Evolutionary conservation across 2,113 vertebrate genomes (phyloP).

Genomic region (Anarhynchus alexandrinus): DNA sequence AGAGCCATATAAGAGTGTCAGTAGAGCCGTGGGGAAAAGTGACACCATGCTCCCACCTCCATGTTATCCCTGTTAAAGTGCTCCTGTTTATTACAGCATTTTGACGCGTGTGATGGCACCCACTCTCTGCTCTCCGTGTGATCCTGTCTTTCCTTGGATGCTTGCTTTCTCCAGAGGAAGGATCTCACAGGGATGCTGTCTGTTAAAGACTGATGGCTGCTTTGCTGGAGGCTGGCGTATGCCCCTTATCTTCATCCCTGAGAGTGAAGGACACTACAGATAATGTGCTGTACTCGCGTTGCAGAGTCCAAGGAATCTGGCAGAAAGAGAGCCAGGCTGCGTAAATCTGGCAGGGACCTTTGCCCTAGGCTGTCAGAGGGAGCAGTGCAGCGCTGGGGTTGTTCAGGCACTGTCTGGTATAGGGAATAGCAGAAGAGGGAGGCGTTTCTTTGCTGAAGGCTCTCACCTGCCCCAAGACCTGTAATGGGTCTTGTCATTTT

Average conservation of each 20-base stretch:
- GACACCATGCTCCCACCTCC: no score
- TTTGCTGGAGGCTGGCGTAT: background rate
- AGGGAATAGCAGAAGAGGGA: background rate
- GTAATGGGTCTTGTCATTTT: no score
- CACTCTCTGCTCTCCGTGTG: background rate
- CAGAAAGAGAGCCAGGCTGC: background rate
- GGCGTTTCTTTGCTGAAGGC: background rate
- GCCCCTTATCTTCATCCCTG: background rate
- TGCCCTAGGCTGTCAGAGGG: background rate
- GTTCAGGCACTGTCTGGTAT: fast-evolving
- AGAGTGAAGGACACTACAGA: background rate
- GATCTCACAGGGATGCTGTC: background rate
- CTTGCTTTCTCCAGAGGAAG: background rate
- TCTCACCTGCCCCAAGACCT: background rate
- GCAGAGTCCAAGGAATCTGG: background rate
- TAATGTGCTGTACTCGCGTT: fast-evolving
- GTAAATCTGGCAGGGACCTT: background rate
- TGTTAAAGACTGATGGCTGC: background rate
- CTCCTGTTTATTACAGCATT: background rate
- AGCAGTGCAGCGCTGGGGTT: background rate
- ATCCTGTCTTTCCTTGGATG: background rate
- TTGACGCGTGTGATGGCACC: background rate
- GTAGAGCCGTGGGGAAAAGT: background rate
- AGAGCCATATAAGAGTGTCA: background rate
- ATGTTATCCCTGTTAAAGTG: fast-evolving